phyloP scores from a whole-genome alignment of 2,797 vertebrate species.

The Acanthurus tractus region DNA sequence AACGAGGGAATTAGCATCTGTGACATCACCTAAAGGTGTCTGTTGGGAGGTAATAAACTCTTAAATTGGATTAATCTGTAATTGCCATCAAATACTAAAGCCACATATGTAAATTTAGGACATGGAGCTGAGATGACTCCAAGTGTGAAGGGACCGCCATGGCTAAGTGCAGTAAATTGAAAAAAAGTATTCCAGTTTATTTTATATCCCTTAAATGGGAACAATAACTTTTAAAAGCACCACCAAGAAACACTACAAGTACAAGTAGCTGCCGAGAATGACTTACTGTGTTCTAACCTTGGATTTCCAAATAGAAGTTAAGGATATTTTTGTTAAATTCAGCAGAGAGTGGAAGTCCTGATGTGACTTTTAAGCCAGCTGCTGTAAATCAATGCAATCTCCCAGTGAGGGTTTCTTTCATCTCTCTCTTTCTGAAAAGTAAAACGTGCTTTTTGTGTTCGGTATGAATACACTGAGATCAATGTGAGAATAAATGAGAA shows the following conservation, averaged over 20 bases:
- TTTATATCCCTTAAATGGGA: slow-evolving; percentile 19
- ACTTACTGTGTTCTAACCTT: slow-evolving; percentile 1
- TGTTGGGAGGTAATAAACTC: slow-evolving; percentile 46
- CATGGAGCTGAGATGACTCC: slow-evolving; percentile 4
- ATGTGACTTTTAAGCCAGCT: slow-evolving; percentile 3
- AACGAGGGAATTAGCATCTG: slow-evolving; percentile 51
- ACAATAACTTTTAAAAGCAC: slow-evolving; percentile 31
- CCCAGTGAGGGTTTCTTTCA: slow-evolving; percentile 22
- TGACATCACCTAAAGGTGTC: slow-evolving; percentile 46
- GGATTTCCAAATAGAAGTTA: slow-evolving; percentile 4
- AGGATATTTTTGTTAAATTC: background rate
- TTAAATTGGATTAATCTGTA: slow-evolving; percentile 45
- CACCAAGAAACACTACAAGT: slow-evolving; percentile 9
- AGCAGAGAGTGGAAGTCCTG: background rate
- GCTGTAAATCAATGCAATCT: slow-evolving; percentile 28
- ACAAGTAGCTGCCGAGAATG: background rate
- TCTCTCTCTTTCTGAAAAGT: slow-evolving; percentile 6
- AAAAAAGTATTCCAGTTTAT: slow-evolving; percentile 13
- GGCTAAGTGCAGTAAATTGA: slow-evolving; percentile 1
- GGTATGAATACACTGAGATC: background rate
- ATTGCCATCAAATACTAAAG: slow-evolving; percentile 28
- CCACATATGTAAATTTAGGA: slow-evolving; percentile 14
- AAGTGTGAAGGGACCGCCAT: background rate
- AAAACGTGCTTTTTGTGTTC: slow-evolving; percentile 13
- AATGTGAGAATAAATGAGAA: slow-evolving; percentile 28